phyloP scores from a whole-genome alignment of 1,140 invertebrate genomes.

The Bombus fervidus region DNA sequence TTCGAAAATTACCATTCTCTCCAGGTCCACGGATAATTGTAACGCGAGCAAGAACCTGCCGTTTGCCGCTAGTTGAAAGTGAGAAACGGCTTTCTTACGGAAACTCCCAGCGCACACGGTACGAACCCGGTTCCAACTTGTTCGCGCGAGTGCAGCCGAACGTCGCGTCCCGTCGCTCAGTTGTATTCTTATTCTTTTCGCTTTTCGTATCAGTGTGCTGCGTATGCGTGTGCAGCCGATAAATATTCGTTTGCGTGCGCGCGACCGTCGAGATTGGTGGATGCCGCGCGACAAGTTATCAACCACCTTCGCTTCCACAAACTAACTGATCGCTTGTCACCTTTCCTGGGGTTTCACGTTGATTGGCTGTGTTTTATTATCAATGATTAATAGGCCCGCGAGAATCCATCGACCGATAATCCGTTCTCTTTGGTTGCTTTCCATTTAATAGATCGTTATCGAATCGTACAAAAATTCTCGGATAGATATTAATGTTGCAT shows the following conservation, averaged over 20 bases:
- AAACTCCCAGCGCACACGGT: slow-evolving; percentile 46
- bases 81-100: slow-evolving; percentile 59
- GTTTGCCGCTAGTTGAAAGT: slow-evolving; percentile 63
- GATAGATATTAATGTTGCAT: neutral
- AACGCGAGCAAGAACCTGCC: slow-evolving; percentile 44
- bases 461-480: neutral
- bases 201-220: neutral
- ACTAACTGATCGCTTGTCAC: slow-evolving; percentile 54
- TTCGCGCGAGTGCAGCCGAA: slow-evolving; percentile 8
- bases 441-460: neutral
- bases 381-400: slow-evolving; percentile 42
- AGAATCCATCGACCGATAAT: slow-evolving; percentile 11
- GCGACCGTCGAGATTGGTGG: slow-evolving; percentile 4
- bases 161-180: neutral
- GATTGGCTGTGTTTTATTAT: slow-evolving; percentile 47
- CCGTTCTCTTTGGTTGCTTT: neutral
- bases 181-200: no score
- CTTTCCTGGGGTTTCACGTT: slow-evolving; percentile 51
- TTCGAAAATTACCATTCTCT: neutral
- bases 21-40: neutral
- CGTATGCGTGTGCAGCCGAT: neutral
- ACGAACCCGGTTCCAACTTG: slow-evolving; percentile 19
- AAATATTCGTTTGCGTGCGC: slow-evolving; percentile 28
- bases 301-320: slow-evolving; percentile 61
- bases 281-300: slow-evolving; percentile 42